Evolutionary conservation across 2,113 vertebrate genomes (phyloP).

Genomic region (Glaucomys volans): DNA sequence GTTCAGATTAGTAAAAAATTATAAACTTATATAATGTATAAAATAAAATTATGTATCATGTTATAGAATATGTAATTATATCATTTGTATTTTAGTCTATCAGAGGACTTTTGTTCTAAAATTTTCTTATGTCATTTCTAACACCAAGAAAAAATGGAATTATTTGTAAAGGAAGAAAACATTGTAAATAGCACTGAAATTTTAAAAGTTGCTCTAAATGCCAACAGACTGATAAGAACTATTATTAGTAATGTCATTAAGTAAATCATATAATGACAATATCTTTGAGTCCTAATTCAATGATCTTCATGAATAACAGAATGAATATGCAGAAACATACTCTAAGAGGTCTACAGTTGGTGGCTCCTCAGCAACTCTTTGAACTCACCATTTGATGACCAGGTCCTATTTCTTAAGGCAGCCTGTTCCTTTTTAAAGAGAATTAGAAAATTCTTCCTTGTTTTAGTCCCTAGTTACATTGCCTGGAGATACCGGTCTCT

Average conservation of each 20-base stretch:
- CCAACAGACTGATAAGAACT: neutral
- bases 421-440: neutral
- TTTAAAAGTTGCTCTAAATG: neutral
- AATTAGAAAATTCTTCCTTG: conserved; percentile 10
- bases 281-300: neutral
- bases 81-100: neutral
- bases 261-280: neutral
- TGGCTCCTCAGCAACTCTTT: neutral
- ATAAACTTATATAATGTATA: too few species aligned
- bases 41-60: too few species aligned
- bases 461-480: neutral
- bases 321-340: neutral
- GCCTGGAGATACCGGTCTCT: neutral
- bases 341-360: neutral
- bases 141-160: neutral
- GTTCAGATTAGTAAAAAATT: neutral
- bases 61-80: neutral
- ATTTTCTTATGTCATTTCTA: neutral
- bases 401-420: neutral
- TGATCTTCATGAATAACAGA: neutral
- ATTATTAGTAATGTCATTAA: neutral
- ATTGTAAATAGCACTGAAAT: neutral
- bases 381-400: neutral
- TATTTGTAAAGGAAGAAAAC: neutral
- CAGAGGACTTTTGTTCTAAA: neutral